Evolutionary conservation across 2,888 invertebrate species (phyloP), one percentile per base, ranked within the genome.

Genomic region (Drosophila testacea): DNA sequence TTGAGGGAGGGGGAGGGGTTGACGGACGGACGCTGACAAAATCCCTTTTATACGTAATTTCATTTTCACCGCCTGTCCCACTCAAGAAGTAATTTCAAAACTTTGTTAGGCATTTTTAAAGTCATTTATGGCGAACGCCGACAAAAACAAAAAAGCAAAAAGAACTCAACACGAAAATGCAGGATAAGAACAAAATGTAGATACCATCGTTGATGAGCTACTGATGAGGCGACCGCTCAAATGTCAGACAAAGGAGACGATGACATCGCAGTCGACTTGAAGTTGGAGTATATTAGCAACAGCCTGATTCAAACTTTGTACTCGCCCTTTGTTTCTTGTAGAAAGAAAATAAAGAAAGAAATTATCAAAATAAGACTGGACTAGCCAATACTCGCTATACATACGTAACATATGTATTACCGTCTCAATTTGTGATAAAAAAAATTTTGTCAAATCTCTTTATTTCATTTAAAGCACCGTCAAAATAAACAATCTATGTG

Each of bases 31-130:
- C 69, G 59, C 66, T 55, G 68, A 54, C 81, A 73, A 83, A 84
- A 80, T 86, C 84, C 75, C 82, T 78, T 88, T 83, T 73, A 54
- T 73, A 73, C 73, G 80, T 86, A 87, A 86, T 89, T 89, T 81
- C 76, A 79, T 84, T 84, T 78, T 77, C 72, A 65, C 48, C 63
- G 68, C 71, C 66, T 61, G 60, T 63, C 67, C 70, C 72, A 84
- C 84, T 81, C 73, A 74, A 75, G 79, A 86, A 83, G 81, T 86
- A 88, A 86, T 86, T 88, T 88, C 67, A 79, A 88, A 86, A 85
- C 88, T 86, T 86, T 88, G 73, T 79, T 88, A 88, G 74, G 77
- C 76, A 81, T 88, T 88, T 78, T 84, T 84, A 88, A 84, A 84
- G 88, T 84, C 88, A 83, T 84, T 84, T 88, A 80, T 81, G 81